A percentile compares a stretch with the other conserved stretches of the same genome.
Conservation (phyloP, 2,113 vertebrate species). For the Menura novaehollandiae region DNA sequence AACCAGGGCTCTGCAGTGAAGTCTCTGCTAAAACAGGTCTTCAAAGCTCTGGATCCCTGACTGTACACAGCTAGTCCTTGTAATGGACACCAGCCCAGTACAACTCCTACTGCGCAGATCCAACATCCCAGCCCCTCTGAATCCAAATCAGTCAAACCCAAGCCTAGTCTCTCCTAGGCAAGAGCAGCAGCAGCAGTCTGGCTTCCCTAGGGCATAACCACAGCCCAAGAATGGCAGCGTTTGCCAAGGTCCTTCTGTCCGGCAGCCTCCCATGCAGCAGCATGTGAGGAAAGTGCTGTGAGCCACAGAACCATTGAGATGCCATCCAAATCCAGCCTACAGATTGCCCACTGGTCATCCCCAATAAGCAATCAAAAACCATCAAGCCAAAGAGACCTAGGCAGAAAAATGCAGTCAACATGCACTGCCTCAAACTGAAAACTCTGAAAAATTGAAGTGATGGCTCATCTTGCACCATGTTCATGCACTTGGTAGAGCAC, state of each 20-base stretch:
- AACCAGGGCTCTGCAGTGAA: not conserved
- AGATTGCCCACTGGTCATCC: not conserved
- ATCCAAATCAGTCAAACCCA: not conserved
- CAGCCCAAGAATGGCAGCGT: not conserved
- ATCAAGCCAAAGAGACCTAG: not conserved
- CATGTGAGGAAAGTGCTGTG: not conserved
- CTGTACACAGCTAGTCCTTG: not conserved
- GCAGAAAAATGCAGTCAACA: not conserved
- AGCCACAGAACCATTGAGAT: not conserved
- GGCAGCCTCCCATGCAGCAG: not conserved
- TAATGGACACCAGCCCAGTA: not conserved
- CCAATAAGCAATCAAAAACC: not conserved
- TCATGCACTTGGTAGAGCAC: not conserved
- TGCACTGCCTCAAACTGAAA: not conserved
- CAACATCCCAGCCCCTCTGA: not conserved
- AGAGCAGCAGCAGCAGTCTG: not conserved
- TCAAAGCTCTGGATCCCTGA: not conserved
- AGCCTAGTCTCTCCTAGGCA: not conserved
- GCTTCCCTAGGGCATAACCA: not conserved
- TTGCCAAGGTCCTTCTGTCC: not conserved
- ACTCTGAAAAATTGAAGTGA: not conserved
- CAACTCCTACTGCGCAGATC: not conserved
- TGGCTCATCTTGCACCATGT: not conserved
- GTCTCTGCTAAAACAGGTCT: not conserved
- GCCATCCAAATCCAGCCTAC: not conserved